Evolutionary conservation across 2,797 vertebrate genomes (phyloP), one percentile per base, ranked within the genome.

Genomic region (Clamator glandarius): DNA sequence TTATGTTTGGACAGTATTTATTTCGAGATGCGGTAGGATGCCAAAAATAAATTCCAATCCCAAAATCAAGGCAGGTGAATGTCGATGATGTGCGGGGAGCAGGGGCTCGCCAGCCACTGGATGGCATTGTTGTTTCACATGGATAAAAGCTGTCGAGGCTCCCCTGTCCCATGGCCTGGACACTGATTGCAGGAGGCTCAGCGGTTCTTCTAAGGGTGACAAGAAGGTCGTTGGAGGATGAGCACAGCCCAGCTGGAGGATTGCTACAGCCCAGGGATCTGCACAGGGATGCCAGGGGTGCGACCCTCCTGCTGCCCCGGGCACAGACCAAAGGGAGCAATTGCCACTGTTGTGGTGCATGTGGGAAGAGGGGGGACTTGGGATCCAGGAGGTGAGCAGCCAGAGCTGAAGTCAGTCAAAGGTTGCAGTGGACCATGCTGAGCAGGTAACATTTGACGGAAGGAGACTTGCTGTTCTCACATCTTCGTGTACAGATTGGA

Each of bases 301-400:
- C 25, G 39, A 21, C 6, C 3, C n/a, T 23, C 55, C 33, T 8
- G 12, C 3, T 20, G 21, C 31, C 42, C 78, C 31, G 35, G 36
- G 36, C 5, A 15, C 17, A 24, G 58, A 24, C 28, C 9, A 5
- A 25, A 75, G 25, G 41, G 39, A 44, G 28, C 41, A 16, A 16
- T 18, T 0, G 2, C 50, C 15, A 2, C 50, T 42, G 44, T 61
- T 44, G 26, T 5, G 24, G 14, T 9, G 33, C 3, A 0, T 15
- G 35, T 52, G 36, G 31, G 42, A 62, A 51, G 59, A 39, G 36
- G 8, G 33, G 63, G 39, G 39, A 16, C 24, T 25, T 36, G 33
- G 39, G 63, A 23, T n/a, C 0, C 20, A 33, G 52, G 36, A 46
- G 52, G 29, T 41, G 29, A 84, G 63, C 52, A 79, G 62, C 78